Conservation (phyloP, 2,113 vertebrate genomes). For the Gorsachius goisagi region DNA sequence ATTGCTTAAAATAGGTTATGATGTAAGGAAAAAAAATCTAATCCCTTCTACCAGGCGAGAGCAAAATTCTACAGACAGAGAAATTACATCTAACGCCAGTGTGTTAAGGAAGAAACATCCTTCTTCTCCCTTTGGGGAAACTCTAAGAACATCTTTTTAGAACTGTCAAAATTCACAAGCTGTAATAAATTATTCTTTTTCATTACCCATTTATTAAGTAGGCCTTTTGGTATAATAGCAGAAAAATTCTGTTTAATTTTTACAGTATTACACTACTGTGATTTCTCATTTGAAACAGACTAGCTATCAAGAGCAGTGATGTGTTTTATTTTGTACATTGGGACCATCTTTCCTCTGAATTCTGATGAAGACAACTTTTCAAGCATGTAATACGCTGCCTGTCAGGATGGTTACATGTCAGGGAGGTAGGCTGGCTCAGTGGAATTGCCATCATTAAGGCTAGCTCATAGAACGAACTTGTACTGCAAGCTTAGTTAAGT, state of each 20-base stretch:
- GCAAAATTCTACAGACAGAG: constrained; percentile 79
- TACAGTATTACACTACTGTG: constrained; percentile 60
- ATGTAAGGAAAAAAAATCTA: constrained; percentile 69
- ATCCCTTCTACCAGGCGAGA: constrained; percentile 61
- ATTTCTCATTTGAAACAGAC: constrained; percentile 65
- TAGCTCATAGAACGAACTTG: not conserved
- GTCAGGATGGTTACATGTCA: not conserved
- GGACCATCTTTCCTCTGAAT: not conserved
- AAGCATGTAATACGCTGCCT: not conserved
- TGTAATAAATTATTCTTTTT: constrained; percentile 85
- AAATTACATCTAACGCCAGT: constrained; percentile 71
- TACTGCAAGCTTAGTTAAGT: not conserved
- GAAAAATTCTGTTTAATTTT: constrained; percentile 80
- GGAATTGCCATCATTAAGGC: not conserved
- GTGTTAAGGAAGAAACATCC: constrained; percentile 70
- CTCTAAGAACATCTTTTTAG: constrained; percentile 81
- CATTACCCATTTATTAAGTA: constrained; percentile 79
- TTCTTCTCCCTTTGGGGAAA: constrained; percentile 74
- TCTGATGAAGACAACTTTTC: not conserved
- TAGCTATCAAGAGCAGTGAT: constrained; percentile 59
- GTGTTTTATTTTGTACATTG: constrained; percentile 9
- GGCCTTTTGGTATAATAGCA: constrained; percentile 79
- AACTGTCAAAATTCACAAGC: constrained; percentile 80
- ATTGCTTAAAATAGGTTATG: constrained; percentile 77
- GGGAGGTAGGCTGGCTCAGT: not conserved